These are phyloP conservation scores for Drosophila yooni DNA, from an alignment of 2,888 invertebrate species.

Conservation along the genomic window DNA sequence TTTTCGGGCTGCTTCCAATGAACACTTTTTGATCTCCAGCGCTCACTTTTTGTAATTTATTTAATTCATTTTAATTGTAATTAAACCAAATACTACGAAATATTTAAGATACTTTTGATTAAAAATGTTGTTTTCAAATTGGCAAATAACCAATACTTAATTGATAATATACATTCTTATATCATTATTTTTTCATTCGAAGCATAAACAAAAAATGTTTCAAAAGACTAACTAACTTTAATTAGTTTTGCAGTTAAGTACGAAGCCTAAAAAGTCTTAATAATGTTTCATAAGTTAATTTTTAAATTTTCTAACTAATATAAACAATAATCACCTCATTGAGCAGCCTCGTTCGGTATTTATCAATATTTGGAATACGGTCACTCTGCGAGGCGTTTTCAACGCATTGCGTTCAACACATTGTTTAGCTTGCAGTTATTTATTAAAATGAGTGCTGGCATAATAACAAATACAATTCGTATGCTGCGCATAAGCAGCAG, in stretches of 20 bases:
- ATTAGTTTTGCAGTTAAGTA: neutral
- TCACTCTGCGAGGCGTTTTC: constrained; percentile 5
- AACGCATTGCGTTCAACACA: neutral
- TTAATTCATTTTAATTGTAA: constrained; percentile 2
- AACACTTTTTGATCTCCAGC: constrained; percentile 20
- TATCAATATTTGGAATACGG: constrained; percentile 1
- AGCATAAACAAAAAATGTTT: neutral
- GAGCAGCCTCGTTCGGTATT: constrained; percentile 7
- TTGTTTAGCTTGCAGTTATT: constrained; percentile 11
- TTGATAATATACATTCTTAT: neutral
- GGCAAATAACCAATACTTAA: neutral
- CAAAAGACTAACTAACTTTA: neutral
- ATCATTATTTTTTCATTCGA: neutral
- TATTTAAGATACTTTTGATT: neutral
- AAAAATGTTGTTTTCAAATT: neutral
- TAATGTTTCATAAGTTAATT: neutral
- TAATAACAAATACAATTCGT: constrained; percentile 45
- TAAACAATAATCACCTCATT: neutral
- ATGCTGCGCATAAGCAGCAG: constrained; percentile 34
- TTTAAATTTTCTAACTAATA: neutral
- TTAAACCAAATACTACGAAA: constrained; percentile 7
- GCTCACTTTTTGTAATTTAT: neutral
- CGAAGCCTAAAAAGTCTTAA: neutral
- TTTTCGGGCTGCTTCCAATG: constrained; percentile 2
- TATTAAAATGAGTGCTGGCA: constrained; percentile 51